Evolutionary conservation across 2,888 invertebrate species (phyloP), one percentile per base, ranked within the genome.

Genomic region (Platycheirus albimanus): DNA sequence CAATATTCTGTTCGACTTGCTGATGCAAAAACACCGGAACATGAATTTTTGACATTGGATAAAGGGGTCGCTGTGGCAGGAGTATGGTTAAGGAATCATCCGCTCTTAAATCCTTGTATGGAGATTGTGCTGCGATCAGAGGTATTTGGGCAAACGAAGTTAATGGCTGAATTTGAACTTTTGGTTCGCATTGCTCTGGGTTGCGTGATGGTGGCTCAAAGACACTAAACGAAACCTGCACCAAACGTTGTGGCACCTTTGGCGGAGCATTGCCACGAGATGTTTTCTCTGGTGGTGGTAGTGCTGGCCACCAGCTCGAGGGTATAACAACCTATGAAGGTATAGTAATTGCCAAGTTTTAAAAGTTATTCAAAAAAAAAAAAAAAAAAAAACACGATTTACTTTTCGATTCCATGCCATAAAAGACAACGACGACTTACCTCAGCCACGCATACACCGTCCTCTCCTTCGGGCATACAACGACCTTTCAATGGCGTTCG

Each of bases 401-500:
- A 10, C 52, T 71, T 64, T 78, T 13, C 41, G 38, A 49, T 51
- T 52, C 19, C 19, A 38, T 33, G 33, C 17, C 19, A 5, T 24
- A 24, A 24, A 33, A 6, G 43, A 24, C 8, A 30, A 13, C n/a
- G 13, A 41, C 13, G 20, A 36, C 63, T 72, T 85, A 92, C 91
- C 89, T 96, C 96, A 0, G 97, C 97, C 66, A 98, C 93, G 89
- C 98, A 98, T 0, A 97, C 98, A 0, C 97, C 97, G 89, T 98
- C 97, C 88, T 97, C 96, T 10, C 96, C 96, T 89, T 96, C 97
- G 1, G 98, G 97, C 87, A 96, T 96, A 91, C 98, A 98, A n/a
- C 97, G 96, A 0, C 97, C 95, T 64, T 96, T 95, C 83, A 98
- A 91, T 3, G 94, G 93, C 63, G 93, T 92, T 85, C 93, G 91